Evolutionary conservation across 2,888 invertebrate species (phyloP), one percentile per base, ranked within the genome.

Genomic region (Strigamia maritima): DNA sequence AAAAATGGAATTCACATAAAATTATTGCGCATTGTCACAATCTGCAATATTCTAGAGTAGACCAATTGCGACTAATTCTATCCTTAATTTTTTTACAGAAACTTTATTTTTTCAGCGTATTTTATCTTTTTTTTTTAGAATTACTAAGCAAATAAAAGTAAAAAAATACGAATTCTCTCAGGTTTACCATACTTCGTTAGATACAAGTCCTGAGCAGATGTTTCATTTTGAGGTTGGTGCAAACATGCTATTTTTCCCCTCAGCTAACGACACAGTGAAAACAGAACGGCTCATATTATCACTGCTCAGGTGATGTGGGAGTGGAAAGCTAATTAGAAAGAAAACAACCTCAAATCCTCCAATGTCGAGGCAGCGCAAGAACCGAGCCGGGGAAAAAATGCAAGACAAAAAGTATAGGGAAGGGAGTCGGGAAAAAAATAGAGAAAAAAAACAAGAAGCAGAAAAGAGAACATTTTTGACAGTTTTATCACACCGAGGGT

Each of bases 151-250:
- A n/a, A 49, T 3, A 19, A 49, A 19, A n/a, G 19, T 19, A 54
- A 19, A 19, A 54, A 54, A 54, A 54, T 19, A 4, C 54, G 54
- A 54, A 54, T 54, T 54, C 54, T 54, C 54, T 22, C 8, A 54
- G 54, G 54, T 54, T 54, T 54, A 54, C 54, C 54, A 54, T 54
- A 54, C 54, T 54, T 54, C 54, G 54, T 54, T 54, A 54, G 54
- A 54, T 54, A 54, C 54, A 54, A 54, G 54, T 54, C 54, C 19
- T 54, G 54, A 54, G 19, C 54, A 54, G 54, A 54, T 54, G 54
- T 54, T 54, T 54, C 54, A 54, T 54, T 54, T 54, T 54, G 54
- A 54, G 54, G 54, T 54, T 54, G 54, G 54, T 54, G 54, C 54
- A 54, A 54, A 54, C 54, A 54, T 54, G 54, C 54, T 54, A 54